Evolutionary conservation across 92 coral and sea anemone genomes (phyloP), one percentile per base, ranked within the genome.

Genomic region (Montipora capitata): DNA sequence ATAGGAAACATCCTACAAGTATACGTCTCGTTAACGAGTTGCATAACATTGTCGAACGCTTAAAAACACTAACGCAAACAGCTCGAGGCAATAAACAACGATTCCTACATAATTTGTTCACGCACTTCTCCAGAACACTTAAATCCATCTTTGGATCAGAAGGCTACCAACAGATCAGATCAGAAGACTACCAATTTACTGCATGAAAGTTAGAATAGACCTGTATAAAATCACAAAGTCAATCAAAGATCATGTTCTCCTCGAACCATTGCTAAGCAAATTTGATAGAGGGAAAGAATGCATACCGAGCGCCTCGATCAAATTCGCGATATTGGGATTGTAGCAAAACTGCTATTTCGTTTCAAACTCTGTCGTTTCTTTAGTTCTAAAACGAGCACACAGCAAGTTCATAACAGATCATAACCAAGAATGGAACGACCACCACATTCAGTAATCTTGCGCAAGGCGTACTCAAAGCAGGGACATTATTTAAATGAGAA

Each of bases 191-290:
- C n/a, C 68, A 68, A 77, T 27, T 27, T 27, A 27, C 35, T 2
- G 35, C 35, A 27, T 27, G 35, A 27, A 27, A 27, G 35, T 27
- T 27, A 27, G 2, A 27, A 7, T 15, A 9, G 9, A 52, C 12
- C 39, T 17, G 38, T 63, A 2, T 12, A 44, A 38, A 75, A 67
- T 43, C 61, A 35, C 14, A 3, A 39, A 18, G 20, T 13, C 49
- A 63, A 84, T 74, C 74, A 35, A 14, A 61, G 73, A 74, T 44
- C 43, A 7, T 62, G 7, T 66, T 49, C 13, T 58, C 63, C 43
- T 74, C 12, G 40, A 52, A 63, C 70, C 91, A 92, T 85, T 92
- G 95, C 95, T 77, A 80, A 85, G 95, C 93, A 85, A 89, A 92
- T 54, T 83, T 68, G 14, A 44, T 65, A 44, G 44, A 27, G 40